Percentiles rank a stretch among this genome's conserved stretches.
Evolutionary conservation across 2,113 vertebrate genomes (phyloP).

Genomic region (Micronycteris hirsuta): DNA sequence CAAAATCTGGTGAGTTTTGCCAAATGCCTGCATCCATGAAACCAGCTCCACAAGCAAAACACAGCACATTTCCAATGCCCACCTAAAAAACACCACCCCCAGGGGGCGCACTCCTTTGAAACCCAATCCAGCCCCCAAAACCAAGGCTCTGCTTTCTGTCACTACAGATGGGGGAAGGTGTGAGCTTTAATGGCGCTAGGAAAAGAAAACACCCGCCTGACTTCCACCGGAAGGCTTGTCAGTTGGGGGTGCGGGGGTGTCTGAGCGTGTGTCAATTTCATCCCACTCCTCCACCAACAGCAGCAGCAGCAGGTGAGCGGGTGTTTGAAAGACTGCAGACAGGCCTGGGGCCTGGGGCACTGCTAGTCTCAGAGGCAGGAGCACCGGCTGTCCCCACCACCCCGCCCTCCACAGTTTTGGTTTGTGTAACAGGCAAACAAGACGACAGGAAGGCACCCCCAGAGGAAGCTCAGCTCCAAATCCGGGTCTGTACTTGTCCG

Average conservation of each 20-base stretch:
- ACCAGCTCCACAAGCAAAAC: neutral
- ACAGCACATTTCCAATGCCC: neutral
- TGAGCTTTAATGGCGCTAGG: neutral
- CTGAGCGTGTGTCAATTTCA: neutral
- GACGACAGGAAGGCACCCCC: neutral
- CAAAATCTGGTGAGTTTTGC: neutral
- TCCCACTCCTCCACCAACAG: neutral
- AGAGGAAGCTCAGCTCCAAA: neutral
- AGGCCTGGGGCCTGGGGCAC: too few species aligned
- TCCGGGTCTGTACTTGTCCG: neutral
- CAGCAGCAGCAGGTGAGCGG: neutral
- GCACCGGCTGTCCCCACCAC: neutral
- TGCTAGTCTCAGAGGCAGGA: neutral
- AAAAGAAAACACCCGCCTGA: neutral
- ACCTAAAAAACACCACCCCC: neutral
- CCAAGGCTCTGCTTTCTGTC: neutral
- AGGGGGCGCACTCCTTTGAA: too few species aligned
- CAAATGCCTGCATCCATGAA: neutral
- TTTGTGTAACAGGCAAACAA: neutral
- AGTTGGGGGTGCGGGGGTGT: fast-evolving
- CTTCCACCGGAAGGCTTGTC: neutral
- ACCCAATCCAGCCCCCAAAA: too few species aligned
- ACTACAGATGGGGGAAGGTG: neutral
- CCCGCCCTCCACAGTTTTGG: neutral
- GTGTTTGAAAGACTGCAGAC: neutral